These are phyloP conservation scores for Hassar affinis DNA, from an alignment of 2,113 vertebrate species.

Conservation along the genomic window DNA sequence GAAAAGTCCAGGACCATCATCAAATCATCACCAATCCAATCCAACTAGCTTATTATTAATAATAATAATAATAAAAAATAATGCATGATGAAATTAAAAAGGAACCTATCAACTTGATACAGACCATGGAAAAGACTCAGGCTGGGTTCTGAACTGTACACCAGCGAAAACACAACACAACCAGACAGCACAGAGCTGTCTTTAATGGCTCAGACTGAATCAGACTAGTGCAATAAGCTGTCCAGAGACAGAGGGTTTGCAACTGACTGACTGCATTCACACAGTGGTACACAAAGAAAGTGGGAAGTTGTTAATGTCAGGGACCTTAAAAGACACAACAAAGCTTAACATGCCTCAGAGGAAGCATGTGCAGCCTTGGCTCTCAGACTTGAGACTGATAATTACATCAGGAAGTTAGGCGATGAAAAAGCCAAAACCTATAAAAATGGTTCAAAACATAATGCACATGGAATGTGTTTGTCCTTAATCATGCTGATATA, in stretches of 20 bases:
- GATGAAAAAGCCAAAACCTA: conserved; percentile 5
- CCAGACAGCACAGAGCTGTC: background rate
- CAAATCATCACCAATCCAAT: background rate
- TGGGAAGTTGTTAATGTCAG: background rate
- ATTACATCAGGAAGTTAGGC: background rate
- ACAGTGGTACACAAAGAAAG: background rate
- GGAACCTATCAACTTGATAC: background rate
- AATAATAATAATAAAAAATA: background rate
- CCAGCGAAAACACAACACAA: background rate
- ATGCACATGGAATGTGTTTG: conserved; percentile 45
- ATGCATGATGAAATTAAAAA: background rate
- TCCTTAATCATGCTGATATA: conserved; percentile 63
- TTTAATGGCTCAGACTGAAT: conserved; percentile 15
- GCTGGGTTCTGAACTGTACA: background rate
- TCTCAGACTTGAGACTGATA: background rate
- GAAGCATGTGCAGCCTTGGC: conserved; percentile 38
- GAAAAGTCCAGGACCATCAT: background rate
- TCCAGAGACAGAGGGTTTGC: background rate
- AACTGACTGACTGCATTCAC: background rate
- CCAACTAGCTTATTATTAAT: background rate
- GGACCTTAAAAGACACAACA: background rate
- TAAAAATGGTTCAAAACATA: conserved; percentile 41
- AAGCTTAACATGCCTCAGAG: conserved; percentile 38
- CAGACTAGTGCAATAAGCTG: conserved; percentile 10
- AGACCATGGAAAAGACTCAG: background rate